Percentiles rank a stretch among this genome's conserved stretches.
Conservation (phyloP, 2,113 vertebrate genomes). For the Sphyrna mokarran region DNA sequence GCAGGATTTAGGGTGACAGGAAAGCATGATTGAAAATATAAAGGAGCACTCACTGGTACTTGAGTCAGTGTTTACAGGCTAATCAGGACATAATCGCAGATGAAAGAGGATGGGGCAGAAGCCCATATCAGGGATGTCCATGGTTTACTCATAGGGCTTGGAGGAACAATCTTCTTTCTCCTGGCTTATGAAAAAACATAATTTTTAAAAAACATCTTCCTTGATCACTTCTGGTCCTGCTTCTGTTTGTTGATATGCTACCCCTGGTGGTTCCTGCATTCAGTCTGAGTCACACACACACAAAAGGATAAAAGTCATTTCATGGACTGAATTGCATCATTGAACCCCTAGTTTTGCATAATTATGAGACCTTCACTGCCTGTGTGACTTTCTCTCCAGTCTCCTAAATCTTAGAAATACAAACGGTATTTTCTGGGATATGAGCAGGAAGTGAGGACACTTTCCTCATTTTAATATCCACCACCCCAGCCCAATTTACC, state of each 20-base stretch:
- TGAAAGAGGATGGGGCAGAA: neutral
- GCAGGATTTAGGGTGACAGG: neutral
- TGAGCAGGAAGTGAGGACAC: neutral
- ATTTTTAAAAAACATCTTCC: neutral
- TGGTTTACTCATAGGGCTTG: neutral
- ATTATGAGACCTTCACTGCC: neutral
- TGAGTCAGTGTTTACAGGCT: neutral
- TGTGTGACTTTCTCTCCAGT: neutral
- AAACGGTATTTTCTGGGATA: neutral
- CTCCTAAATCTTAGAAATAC: neutral
- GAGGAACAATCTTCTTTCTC: neutral
- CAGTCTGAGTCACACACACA: neutral
- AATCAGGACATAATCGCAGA: too few relatives aligned
- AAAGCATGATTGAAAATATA: neutral
- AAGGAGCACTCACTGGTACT: neutral
- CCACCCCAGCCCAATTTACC: neutral
- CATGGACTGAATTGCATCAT: neutral
- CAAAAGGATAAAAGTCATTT: neutral
- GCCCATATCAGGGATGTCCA: neutral
- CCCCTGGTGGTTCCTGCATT: neutral
- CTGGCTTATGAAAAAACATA: neutral
- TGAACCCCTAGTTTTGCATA: neutral
- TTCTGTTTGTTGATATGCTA: neutral
- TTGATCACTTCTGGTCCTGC: neutral
- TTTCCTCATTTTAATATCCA: neutral